Evolutionary conservation across 2,113 vertebrate genomes (phyloP), one percentile per base, ranked within the genome.

Genomic region (Toxotes jaculatrix): DNA sequence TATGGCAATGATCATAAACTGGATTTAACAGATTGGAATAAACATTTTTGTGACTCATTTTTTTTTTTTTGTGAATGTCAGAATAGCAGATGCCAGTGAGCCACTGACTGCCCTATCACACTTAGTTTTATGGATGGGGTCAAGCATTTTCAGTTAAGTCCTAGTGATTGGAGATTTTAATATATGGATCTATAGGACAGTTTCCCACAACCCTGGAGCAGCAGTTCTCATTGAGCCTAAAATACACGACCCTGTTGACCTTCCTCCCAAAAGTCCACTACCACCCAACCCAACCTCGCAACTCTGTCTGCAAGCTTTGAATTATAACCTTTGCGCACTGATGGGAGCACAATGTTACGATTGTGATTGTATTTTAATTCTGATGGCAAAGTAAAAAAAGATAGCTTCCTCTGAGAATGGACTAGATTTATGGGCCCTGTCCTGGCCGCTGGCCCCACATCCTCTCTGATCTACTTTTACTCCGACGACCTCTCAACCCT

Each of bases 381-480:
- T 81, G 89, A 93, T 89, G 88, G 85, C 47, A 57, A 79, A 91
- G 84, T 75, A 74, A 89, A 84, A 93, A 92, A 93, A 51, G 91
- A 93, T 83, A 87, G 91, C 87, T 95, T 94, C 93, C 93, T 94
- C 89, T 88, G 91, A 91, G 89, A 92, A 82, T 45, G 83, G 87
- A 36, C 40, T 70, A 87, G 93, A 95, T 95, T 96, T 95, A 94
- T 92, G 88, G 86, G 83, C 74, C 88, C 83, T 89, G 93, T 93
- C 90, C 89, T 92, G 91, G 91, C 93, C 10, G 47, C 87, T 62
- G 67, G 91, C 91, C 93, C 85, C 91, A 88, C 85, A 86, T 90
- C 88, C 91, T 91, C 91, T 95, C 93, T 94, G 95, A 95, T 95
- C 93, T 92, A 90, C 92, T 94, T 94, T 95, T 94, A 94, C 93